Evolutionary conservation across 2,797 vertebrate genomes (phyloP).

Genomic region (Danio aesculapii): DNA sequence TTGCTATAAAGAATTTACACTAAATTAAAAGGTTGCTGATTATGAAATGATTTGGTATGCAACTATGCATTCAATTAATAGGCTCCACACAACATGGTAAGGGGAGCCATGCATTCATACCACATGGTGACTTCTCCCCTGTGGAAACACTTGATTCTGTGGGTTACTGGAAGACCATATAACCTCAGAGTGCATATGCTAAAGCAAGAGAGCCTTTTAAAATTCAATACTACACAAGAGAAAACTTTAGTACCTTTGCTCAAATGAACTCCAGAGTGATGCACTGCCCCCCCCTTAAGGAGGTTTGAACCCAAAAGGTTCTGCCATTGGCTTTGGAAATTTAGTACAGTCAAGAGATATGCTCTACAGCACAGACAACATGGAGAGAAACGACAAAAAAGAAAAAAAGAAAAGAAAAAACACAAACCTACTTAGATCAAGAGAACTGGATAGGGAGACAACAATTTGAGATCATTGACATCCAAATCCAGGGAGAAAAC

Average conservation of each 20-base stretch:
- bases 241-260: slow-evolving; percentile 69
- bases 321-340: slow-evolving; percentile 72
- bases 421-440: slow-evolving; percentile 71
- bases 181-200: slow-evolving; percentile 36
- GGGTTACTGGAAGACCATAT: slow-evolving; percentile 26
- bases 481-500: slow-evolving; percentile 44
- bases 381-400: slow-evolving; percentile 68
- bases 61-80: slow-evolving; percentile 10
- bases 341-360: slow-evolving; percentile 71
- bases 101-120: slow-evolving; percentile 33
- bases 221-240: slow-evolving; percentile 66
- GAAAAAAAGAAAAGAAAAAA: slow-evolving; percentile 64
- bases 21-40: neutral
- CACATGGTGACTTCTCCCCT: slow-evolving; percentile 10
- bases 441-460: slow-evolving; percentile 59
- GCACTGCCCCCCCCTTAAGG: slow-evolving; percentile 66
- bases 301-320: slow-evolving; percentile 75
- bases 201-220: slow-evolving; percentile 48
- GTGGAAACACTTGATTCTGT: slow-evolving; percentile 15
- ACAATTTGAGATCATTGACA: slow-evolving; percentile 62
- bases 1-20: slow-evolving; percentile 2
- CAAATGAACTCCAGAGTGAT: slow-evolving; percentile 69
- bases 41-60: slow-evolving; percentile 4
- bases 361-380: slow-evolving; percentile 73
- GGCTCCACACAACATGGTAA: neutral